Percentiles rank a stretch among this genome's conserved stretches.
These are phyloP conservation scores for Dendrophyllia cribrosa DNA, from an alignment of 64 coral and sea anemone genomes.

Conservation along the genomic window DNA sequence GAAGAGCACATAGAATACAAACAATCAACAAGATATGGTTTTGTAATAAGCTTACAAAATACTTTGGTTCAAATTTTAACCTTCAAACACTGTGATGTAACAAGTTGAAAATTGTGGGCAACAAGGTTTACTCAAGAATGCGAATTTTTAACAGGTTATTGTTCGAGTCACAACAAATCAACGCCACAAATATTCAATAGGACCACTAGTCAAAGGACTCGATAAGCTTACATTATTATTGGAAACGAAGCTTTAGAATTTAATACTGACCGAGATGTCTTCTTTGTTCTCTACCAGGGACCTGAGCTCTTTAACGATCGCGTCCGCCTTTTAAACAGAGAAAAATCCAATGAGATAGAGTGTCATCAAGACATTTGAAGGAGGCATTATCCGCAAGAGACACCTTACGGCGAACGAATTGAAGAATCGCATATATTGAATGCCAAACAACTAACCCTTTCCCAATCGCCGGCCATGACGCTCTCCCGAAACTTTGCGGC, in stretches of 20 bases:
- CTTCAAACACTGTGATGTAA: not conserved
- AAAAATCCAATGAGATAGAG: constrained; percentile 55
- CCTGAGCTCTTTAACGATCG: constrained; percentile 93
- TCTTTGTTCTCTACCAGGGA: constrained; percentile 90
- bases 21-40: constrained; percentile 27
- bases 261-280: constrained; percentile 89
- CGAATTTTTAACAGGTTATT: not conserved
- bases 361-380: constrained; percentile 36
- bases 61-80: not conserved
- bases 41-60: not conserved
- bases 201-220: not conserved
- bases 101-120: not conserved
- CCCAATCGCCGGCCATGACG: constrained; percentile 97
- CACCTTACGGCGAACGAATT: constrained; percentile 44
- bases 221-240: not conserved
- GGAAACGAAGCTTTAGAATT: not conserved
- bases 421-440: constrained; percentile 58
- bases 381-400: constrained; percentile 49
- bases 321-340: constrained; percentile 87
- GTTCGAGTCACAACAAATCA: constrained; percentile 15
- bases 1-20: constrained; percentile 17
- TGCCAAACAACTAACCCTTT: constrained; percentile 83
- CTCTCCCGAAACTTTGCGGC: constrained; percentile 97
- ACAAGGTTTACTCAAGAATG: not conserved
- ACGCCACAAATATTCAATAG: constrained; percentile 23